Base-by-base conservation (phyloP, 2,113 vertebrate species). In the Collichthys lucidus region DNA sequence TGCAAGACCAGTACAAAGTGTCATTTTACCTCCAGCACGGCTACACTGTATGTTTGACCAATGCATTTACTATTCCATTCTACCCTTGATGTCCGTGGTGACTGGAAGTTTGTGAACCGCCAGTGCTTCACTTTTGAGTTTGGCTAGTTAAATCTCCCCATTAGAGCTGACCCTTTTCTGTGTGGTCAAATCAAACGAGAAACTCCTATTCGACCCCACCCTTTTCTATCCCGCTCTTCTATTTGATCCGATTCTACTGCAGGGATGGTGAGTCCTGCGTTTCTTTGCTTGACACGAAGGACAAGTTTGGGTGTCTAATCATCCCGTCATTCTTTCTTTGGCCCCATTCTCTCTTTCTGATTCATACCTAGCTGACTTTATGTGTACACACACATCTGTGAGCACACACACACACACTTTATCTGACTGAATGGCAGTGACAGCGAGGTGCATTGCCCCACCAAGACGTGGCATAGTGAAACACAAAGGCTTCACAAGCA, bases 401-500 rank as follows among this genome's bases (percentile, higher is more conserved):
- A 56, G 69, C 4, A 24, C 4, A 52, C 22, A 17, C 46, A 52
- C 22, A 40, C 66, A 71, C 71, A 57, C 55, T 77, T 74, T 79
- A 11, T 79, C 67, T 88, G 84, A 91, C 87, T 72, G 86, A 92
- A 85, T 84, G 79, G 77, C 86, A 85, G 1, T 86, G 91, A 93
- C 92, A 88, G 82, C 70, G 60, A 86, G 68, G 80, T 83, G 87
- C 86, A 79, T 86, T 68, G 74, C 79, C 83, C 80, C 71, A 90
- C 87, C 77, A 81, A 80, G 84, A 86, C 74, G 75, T 76, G 76
- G 80, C 80, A 77, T 63, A 83, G 44, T 78, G 72, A 89, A 80
- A 90, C 85, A 88, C 86, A 88, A 82, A 88, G 66, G 77, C 83
- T 88, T 92, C 88, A 85, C 82, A 82, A 69, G 53, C 77, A 88